These are phyloP conservation scores for Cyprinella venusta DNA, from an alignment of 2,797 vertebrate genomes.

Conservation along the genomic window DNA sequence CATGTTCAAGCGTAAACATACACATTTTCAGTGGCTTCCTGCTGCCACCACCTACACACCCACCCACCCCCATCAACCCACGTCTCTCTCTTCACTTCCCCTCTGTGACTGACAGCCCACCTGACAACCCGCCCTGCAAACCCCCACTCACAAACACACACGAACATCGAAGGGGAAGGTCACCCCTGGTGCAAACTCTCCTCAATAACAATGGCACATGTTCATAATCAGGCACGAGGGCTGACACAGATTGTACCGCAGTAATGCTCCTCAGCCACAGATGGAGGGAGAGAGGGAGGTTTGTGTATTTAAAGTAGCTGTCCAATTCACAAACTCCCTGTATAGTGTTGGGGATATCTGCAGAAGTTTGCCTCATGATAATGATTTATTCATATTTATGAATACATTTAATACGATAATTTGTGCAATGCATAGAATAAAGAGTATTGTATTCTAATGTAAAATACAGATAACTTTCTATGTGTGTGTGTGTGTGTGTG, in stretches of 20 bases:
- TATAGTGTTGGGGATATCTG: background rate
- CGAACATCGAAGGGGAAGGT: slow-evolving; percentile 50
- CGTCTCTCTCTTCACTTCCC: slow-evolving; percentile 57
- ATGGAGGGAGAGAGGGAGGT: background rate
- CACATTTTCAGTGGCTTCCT: slow-evolving; percentile 49
- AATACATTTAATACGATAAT: too few relatives aligned
- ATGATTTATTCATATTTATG: background rate
- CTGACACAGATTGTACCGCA: background rate
- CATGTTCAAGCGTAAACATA: slow-evolving; percentile 34
- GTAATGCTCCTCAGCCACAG: slow-evolving; percentile 4
- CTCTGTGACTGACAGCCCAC: slow-evolving; percentile 55
- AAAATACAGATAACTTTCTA: background rate
- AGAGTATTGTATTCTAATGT: slow-evolving; percentile 10
- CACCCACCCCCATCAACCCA: slow-evolving; percentile 58
- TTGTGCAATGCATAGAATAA: background rate
- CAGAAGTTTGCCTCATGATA: background rate
- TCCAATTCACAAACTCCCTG: background rate
- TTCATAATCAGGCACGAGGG: slow-evolving; percentile 34
- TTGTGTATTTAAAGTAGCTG: background rate
- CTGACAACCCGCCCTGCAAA: slow-evolving; percentile 48
- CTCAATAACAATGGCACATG: slow-evolving; percentile 46
- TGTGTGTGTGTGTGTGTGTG: too few relatives aligned
- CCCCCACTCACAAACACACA: slow-evolving; percentile 48
- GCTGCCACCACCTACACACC: slow-evolving; percentile 48
- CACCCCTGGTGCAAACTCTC: slow-evolving; percentile 51